Conservation (phyloP, 2,797 vertebrate genomes). For the Hippopotamyrus pictus region DNA sequence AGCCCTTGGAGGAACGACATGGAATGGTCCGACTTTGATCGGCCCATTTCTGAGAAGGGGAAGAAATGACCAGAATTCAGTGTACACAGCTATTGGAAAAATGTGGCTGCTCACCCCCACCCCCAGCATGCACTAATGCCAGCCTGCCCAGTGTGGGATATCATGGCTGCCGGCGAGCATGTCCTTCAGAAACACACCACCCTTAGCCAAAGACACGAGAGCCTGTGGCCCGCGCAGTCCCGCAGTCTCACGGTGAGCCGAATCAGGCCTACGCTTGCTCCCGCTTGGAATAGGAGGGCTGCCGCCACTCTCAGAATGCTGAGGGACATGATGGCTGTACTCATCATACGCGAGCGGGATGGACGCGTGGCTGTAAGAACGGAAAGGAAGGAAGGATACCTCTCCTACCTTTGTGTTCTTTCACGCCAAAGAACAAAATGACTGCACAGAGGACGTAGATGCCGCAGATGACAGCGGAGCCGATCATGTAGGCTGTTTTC, state of each 20-base stretch:
- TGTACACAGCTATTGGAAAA: not conserved
- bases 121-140: not conserved
- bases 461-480: conserved; percentile 75
- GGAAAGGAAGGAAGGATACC: not conserved
- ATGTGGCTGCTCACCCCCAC: not conserved
- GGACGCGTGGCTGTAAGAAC: not conserved
- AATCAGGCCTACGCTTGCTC: not conserved
- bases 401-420: conserved; percentile 72
- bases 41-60: conserved; percentile 51
- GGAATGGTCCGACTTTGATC: conserved; percentile 53
- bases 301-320: not conserved
- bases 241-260: not conserved
- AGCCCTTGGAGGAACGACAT: conserved; percentile 74
- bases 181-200: not conserved
- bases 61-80: not conserved
- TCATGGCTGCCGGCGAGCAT: not conserved
- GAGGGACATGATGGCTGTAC: not conserved
- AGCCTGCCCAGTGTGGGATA: not conserved
- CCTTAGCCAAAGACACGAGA: not conserved
- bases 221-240: not conserved
- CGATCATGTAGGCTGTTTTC: conserved; percentile 80
- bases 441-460: conserved; percentile 79
- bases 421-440: conserved; percentile 73
- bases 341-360: not conserved
- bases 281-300: not conserved